Evolutionary conservation across 35 echinoderm and acorn worm genomes (phyloP), one percentile per base, ranked within the genome.

Genomic region (Ophioderma brevispina): DNA sequence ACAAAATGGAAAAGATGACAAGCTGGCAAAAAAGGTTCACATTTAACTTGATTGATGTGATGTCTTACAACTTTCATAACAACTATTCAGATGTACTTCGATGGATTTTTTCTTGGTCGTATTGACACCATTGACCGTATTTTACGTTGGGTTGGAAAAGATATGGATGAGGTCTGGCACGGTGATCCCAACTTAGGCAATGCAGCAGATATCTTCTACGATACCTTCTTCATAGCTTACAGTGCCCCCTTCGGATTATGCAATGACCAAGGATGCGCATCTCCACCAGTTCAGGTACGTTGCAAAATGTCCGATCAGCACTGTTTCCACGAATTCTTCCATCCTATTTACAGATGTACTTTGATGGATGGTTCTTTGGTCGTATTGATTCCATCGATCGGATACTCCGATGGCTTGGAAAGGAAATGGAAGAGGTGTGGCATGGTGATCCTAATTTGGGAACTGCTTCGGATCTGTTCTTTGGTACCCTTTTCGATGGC

Each of bases 281-380:
- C 59, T 70, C 59, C 59, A 70, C 59, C 59, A 15, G 59, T 70
- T 25, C 59, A 70, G 59, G 59, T 70, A 70, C 28, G 59, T 70
- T 25, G 4, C 23, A 13, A 70, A 18, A 46, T 15, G 10, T 13
- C 28, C 10, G 3, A 70, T 25, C 59, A 13, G n/a, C 1, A 70
- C n/a, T 25, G n/a, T 70, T 46, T 46, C 5, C 41, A 46, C 23
- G n/a, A 70, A 25, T 30, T 15, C n/a, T 70, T 25, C n/a, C 10
- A 25, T 25, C 59, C 10, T 80, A 23, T 37, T 39, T 90, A n/a
- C 81, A 99, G 97, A 99, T 99, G 97, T 88, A 94, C 30, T 99
- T 95, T 78, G 97, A 99, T 78, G 94, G 97, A 18, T 93, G 95
- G 79, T 99, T 88, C 88, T 95, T 99, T 81, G 97, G 87, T 35